Evolutionary conservation across 2,888 invertebrate genomes (phyloP).

Genomic region (Herminia tarsipennalis): DNA sequence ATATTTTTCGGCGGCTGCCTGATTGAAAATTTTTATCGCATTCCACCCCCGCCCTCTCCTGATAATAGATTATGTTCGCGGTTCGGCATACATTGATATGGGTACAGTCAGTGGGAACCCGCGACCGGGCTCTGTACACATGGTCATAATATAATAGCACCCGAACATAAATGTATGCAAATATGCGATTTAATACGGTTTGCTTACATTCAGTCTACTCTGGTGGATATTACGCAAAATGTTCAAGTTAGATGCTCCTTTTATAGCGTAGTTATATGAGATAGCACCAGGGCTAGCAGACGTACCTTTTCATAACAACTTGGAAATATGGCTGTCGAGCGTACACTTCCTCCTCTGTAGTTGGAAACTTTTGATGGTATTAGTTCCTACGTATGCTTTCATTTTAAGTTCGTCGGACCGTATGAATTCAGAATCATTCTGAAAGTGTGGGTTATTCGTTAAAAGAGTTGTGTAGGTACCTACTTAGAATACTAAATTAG

Average conservation of each 20-base stretch:
- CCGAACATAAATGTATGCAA: slow-evolving; percentile 16
- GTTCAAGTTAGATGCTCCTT: slow-evolving; percentile 12
- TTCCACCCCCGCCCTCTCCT: slow-evolving; percentile 69
- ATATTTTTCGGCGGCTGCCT: slow-evolving; percentile 82
- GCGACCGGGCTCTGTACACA: slow-evolving; percentile 32
- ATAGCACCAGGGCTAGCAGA: slow-evolving; percentile 48
- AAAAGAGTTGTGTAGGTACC: background rate
- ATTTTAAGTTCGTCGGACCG: slow-evolving; percentile 26
- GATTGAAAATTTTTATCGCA: slow-evolving; percentile 84
- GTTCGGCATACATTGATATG: slow-evolving; percentile 64
- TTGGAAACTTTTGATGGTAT: slow-evolving; percentile 60
- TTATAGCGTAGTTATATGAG: slow-evolving; percentile 29
- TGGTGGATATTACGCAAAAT: background rate
- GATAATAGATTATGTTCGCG: slow-evolving; percentile 76
- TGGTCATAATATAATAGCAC: slow-evolving; percentile 18
- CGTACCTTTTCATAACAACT: slow-evolving; percentile 57
- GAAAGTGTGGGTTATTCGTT: background rate
- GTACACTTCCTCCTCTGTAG: slow-evolving; percentile 44
- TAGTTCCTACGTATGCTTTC: slow-evolving; percentile 33
- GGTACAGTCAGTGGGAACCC: slow-evolving; percentile 52
- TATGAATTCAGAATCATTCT: slow-evolving; percentile 11
- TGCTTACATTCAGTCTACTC: background rate
- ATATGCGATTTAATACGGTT: slow-evolving; percentile 12
- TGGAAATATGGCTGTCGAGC: slow-evolving; percentile 50
- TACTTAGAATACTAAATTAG: background rate